A percentile compares a stretch with the other conserved stretches of the same genome.
Evolutionary conservation across 2,113 vertebrate genomes (phyloP).

Genomic region (Xiphophorus couchianus): DNA sequence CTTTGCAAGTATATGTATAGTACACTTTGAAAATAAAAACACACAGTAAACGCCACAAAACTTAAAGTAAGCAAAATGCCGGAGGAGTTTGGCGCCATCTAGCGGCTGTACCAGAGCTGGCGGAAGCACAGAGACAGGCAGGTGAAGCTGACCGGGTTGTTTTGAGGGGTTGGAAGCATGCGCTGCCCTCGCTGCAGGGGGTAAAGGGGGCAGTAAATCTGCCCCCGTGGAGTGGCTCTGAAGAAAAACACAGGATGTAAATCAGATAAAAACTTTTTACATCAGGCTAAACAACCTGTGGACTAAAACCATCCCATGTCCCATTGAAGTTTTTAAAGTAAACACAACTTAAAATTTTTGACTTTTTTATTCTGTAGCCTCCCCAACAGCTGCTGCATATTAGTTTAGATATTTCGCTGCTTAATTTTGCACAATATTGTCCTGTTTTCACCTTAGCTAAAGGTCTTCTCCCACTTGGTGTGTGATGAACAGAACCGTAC

Average conservation of each 20-base stretch:
- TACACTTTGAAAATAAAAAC: too few relatives aligned
- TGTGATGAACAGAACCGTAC: constrained; percentile 70
- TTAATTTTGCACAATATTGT: background rate
- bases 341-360: background rate
- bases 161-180: constrained; percentile 57
- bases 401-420: background rate
- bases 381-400: background rate
- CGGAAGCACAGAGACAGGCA: constrained; percentile 72
- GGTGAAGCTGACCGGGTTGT: constrained; percentile 69
- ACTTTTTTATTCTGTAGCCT: background rate
- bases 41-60: background rate
- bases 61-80: constrained; percentile 5
- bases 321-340: background rate
- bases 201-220: constrained; percentile 77
- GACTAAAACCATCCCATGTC: background rate
- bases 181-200: constrained; percentile 67
- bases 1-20: too few relatives aligned
- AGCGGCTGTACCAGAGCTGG: constrained; percentile 65
- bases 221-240: constrained; percentile 72
- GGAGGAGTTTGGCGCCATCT: constrained; percentile 17
- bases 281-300: background rate
- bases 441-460: constrained; percentile 69
- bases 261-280: constrained; percentile 8
- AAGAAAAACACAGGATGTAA: constrained; percentile 47
- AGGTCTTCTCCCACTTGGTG: constrained; percentile 52